phyloP scores from a whole-genome alignment of 2,888 invertebrate species.

The Lepidonotus clava region DNA sequence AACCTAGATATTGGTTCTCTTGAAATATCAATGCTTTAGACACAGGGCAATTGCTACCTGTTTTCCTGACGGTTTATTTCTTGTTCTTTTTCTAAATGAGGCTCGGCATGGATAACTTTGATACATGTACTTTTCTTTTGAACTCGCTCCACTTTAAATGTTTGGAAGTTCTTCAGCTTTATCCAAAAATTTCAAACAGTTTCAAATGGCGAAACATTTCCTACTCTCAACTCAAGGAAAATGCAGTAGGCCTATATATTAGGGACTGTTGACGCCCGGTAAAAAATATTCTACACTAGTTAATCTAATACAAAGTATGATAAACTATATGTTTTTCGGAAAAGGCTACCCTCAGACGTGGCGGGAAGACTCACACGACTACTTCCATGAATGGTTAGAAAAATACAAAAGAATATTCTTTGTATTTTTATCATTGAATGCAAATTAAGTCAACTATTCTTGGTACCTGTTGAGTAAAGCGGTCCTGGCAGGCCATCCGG shows the following conservation, averaged over 20 bases:
- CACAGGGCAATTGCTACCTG: neutral
- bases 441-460: neutral
- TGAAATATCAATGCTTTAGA: neutral
- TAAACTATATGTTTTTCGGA: neutral
- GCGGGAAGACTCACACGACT: neutral
- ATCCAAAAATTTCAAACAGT: too few relatives aligned
- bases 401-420: neutral
- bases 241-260: too few relatives aligned
- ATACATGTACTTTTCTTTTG: too few relatives aligned
- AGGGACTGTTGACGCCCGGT: too few relatives aligned
- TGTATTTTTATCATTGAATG: neutral
- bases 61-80: neutral
- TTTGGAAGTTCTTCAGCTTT: too few relatives aligned
- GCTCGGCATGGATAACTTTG: too few relatives aligned
- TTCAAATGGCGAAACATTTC: too few relatives aligned
- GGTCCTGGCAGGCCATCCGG: constrained; percentile 93
- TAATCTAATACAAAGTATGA: neutral
- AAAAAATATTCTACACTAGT: too few relatives aligned
- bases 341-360: too few relatives aligned
- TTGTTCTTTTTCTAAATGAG: neutral
- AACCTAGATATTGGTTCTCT: neutral
- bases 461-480: constrained; percentile 88
- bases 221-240: too few relatives aligned
- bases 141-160: too few relatives aligned
- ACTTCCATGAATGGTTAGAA: neutral